Base-by-base conservation (phyloP, 2,888 invertebrate genomes). In the Dolichomitus sp. region DNA sequence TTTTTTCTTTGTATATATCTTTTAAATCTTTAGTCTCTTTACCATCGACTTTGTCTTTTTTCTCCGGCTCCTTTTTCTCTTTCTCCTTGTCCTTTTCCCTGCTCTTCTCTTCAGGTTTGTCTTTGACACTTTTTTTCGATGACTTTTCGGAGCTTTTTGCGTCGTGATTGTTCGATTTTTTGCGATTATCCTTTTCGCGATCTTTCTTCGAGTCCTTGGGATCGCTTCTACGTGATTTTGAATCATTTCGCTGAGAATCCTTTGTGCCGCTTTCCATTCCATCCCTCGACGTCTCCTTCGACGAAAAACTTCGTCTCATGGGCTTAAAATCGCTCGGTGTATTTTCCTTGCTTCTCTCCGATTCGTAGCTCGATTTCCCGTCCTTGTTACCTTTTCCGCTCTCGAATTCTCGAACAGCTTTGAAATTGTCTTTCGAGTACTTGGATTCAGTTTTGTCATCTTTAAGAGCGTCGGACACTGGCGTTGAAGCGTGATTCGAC, bases 1-100 rank as follows among this genome's bases (percentile, higher is more conserved):
- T 93, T 85, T 93, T 93, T 72, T 93, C 93, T 80, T 93, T 93
- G 61, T 93, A 93, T n/a, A 93, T 88, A 82, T 93, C 93, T 74
- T 93, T 93, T 42, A 93, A 78, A 84, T 93, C 93, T 84, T 92
- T 93, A 0, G 84, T 82, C 66, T 89, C 91, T 42, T 91, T 88
- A 11, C 80, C 87, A n/a, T 72, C 87, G 11, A 76, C 72, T n/a
- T 78, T 84, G 4, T 92, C 91, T 54, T 90, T 92, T 59, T 87
- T 91, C 2, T 91, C 92, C 0, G 88, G 76, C 14, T 90, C 85
- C 84, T 88, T 84, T 72, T 88, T 77, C 57, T 87, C 86, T 83
- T 87, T 57, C 66, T 81, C 45, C 83, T 57, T 88, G 7, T 52
- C 81, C 6, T 33, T 78, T 69, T 85, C 87, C 57, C 87, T 88